Conservation (phyloP, 2,113 vertebrate genomes). For the Struthio camelus region DNA sequence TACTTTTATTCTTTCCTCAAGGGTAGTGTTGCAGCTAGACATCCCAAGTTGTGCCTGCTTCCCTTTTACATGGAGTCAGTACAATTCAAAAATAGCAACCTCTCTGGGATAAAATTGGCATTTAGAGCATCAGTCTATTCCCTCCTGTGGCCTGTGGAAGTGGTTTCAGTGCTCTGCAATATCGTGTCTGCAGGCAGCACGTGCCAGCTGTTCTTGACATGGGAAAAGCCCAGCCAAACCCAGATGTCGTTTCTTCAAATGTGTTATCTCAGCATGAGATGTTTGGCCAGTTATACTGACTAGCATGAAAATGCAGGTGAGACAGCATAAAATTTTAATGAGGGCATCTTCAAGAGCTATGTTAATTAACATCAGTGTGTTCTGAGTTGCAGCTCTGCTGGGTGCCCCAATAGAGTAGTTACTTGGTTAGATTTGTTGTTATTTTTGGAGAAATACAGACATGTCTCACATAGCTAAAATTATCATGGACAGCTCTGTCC, state of each 20-base stretch:
- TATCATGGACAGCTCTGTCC: neutral
- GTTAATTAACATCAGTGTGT: neutral
- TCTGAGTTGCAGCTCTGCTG: neutral
- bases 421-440: neutral
- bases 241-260: neutral
- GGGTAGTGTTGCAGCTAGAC: neutral
- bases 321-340: neutral
- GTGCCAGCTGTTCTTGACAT: neutral
- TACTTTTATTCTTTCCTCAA: neutral
- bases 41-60: neutral
- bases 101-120: neutral
- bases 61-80: neutral
- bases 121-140: neutral
- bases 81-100: neutral
- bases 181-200: fast-evolving
- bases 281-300: neutral
- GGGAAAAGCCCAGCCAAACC: neutral
- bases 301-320: neutral
- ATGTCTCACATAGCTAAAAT: neutral
- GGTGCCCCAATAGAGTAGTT: neutral
- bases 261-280: neutral
- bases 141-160: neutral
- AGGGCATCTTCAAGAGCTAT: neutral
- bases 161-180: neutral
- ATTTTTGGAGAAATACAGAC: neutral